phyloP scores from a whole-genome alignment of 2,888 invertebrate species.

The Melieria picta region DNA sequence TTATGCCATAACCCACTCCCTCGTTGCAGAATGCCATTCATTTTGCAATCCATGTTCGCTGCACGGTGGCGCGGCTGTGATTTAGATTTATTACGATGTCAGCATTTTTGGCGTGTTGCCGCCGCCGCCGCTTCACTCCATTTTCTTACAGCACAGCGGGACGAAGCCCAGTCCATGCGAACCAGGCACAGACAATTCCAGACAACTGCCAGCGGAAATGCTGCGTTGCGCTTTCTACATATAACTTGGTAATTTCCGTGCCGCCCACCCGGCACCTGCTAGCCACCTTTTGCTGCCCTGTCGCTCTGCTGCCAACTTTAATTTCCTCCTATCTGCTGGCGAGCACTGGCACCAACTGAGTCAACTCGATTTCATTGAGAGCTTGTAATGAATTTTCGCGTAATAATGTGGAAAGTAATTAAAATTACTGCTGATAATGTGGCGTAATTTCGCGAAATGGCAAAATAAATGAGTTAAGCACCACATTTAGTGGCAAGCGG shows the following conservation, averaged over 20 bases:
- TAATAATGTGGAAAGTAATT: conserved; percentile 38
- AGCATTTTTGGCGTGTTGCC: background rate
- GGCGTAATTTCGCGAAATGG: conserved; percentile 23
- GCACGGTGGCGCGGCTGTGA: background rate
- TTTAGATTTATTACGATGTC: conserved; percentile 6
- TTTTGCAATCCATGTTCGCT: background rate
- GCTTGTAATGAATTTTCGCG: conserved; percentile 26
- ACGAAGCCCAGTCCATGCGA: too few relatives aligned
- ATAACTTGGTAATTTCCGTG: background rate
- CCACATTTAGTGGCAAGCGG: background rate
- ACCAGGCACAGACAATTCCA: background rate
- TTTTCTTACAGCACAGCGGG: too few relatives aligned
- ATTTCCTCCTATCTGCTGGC: too few relatives aligned
- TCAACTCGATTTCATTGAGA: background rate
- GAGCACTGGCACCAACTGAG: too few relatives aligned
- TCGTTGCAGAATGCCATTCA: background rate
- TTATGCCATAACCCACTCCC: too few relatives aligned
- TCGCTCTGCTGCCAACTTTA: background rate
- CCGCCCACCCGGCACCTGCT: background rate
- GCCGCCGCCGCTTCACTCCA: background rate
- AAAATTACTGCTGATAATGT: conserved; percentile 38
- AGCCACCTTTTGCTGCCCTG: background rate
- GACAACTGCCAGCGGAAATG: background rate
- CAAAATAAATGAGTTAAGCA: conserved; percentile 24
- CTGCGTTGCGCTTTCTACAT: background rate